Conservation (phyloP, 2,797 vertebrate genomes). For the Hippopotamyrus pictus region DNA sequence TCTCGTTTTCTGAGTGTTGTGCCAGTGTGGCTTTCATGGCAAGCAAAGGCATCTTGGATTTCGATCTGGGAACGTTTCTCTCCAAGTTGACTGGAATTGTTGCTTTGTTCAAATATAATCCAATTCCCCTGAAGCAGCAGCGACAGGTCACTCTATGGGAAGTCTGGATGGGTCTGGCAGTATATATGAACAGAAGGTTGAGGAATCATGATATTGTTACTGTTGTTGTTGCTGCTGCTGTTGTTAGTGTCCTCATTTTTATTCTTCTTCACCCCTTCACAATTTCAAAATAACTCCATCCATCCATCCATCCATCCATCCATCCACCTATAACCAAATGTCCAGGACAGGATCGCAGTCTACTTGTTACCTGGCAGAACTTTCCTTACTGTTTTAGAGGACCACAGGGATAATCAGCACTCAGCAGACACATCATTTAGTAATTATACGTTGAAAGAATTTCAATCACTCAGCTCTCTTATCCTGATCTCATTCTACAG, state of each 20-base stretch:
- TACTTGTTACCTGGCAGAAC: not conserved
- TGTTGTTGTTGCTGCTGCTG: not conserved
- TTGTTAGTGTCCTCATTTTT: not conserved
- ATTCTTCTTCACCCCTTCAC: not conserved
- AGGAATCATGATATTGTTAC: not conserved
- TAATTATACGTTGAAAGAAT: not conserved
- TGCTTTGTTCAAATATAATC: not conserved
- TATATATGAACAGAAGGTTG: not conserved
- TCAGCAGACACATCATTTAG: not conserved
- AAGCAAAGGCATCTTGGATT: not conserved
- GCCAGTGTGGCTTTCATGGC: not conserved
- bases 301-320: constrained; percentile 1
- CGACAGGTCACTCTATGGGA: not conserved
- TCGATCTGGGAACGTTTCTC: not conserved
- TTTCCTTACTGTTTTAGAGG: not conserved
- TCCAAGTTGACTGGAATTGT: not conserved
- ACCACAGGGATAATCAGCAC: not conserved
- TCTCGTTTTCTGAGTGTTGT: not conserved
- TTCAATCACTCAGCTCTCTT: not conserved
- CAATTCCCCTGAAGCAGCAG: not conserved
- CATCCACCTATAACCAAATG: not conserved
- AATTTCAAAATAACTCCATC: not conserved
- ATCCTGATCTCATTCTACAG: not conserved
- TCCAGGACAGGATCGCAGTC: not conserved
- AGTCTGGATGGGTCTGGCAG: not conserved